Conservation (phyloP, 92 coral and sea anemone species). For the Galaxea fascicularis region DNA sequence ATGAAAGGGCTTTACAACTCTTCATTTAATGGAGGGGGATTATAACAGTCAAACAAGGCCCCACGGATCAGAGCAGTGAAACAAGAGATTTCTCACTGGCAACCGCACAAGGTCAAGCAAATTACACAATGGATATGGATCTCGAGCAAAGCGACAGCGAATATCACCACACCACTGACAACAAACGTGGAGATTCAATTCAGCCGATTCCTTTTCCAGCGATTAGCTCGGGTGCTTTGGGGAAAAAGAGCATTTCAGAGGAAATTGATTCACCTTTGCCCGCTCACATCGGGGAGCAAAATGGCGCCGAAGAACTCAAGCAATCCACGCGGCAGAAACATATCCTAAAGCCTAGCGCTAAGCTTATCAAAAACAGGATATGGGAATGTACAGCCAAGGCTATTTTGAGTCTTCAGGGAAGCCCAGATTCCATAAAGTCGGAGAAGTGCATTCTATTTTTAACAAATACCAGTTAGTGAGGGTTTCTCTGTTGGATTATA, state of each 20-base stretch:
- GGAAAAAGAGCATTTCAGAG: neutral
- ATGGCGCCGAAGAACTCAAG: too few relatives aligned
- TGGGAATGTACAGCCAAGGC: neutral
- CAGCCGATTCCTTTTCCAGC: neutral
- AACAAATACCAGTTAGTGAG: neutral
- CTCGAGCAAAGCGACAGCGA: too few relatives aligned
- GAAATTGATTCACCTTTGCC: neutral
- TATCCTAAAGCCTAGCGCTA: neutral
- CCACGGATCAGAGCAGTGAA: too few relatives aligned
- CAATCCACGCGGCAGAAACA: neutral
- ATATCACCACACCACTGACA: too few relatives aligned
- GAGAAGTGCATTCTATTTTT: neutral
- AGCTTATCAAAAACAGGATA: conserved; percentile 11
- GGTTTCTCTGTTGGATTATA: neutral
- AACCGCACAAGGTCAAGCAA: too few relatives aligned
- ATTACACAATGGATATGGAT: too few relatives aligned
- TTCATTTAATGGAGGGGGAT: too few relatives aligned
- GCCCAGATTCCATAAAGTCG: conserved; percentile 10
- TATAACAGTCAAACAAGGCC: too few relatives aligned
- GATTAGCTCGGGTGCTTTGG: neutral
- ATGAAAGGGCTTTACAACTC: too few relatives aligned
- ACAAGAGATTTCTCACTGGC: too few relatives aligned
- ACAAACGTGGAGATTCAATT: neutral
- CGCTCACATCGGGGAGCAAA: neutral
- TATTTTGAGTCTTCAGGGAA: neutral